phyloP scores from a whole-genome alignment of 2,888 invertebrate genomes.

The Sarcophaga variegata region DNA sequence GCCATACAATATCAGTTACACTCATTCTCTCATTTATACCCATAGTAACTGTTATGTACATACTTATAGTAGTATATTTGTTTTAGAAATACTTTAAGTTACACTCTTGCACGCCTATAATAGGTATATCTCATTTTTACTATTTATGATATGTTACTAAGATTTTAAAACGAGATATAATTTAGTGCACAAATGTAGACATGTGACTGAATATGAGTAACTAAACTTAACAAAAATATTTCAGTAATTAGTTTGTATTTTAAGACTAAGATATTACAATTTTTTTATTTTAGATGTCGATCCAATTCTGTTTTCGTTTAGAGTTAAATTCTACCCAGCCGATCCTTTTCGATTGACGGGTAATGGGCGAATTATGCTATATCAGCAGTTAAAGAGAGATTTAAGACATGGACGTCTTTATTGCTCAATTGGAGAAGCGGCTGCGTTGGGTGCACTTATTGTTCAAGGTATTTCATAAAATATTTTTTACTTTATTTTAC shows the following conservation, averaged over 20 bases:
- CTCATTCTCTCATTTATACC: too few species aligned
- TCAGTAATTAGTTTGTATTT: not conserved
- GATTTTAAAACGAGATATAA: not conserved
- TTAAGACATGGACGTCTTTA: conserved; percentile 96
- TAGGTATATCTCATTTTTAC: not conserved
- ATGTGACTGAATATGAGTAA: too few species aligned
- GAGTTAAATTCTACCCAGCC: conserved; percentile 98
- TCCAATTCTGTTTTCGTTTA: conserved; percentile 96
- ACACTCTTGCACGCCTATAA: too few species aligned
- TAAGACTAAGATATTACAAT: not conserved
- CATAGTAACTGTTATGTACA: too few species aligned
- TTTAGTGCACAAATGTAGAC: not conserved
- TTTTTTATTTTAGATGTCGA: conserved; percentile 88
- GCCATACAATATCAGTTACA: too few species aligned
- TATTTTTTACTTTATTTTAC: too few species aligned
- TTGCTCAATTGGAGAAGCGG: conserved; percentile 94
- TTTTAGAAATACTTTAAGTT: too few species aligned
- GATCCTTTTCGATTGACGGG: conserved; percentile 96
- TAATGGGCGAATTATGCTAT: conserved; percentile 96
- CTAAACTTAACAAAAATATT: not conserved
- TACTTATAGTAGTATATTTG: too few species aligned
- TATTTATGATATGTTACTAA: not conserved
- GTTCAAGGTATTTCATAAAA: conserved; percentile 88
- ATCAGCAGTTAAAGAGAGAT: conserved; percentile 97
- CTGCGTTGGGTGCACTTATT: conserved; percentile 94